Evolutionary conservation across 2,888 invertebrate species (phyloP), one percentile per base, ranked within the genome.

Genomic region (Heliconius charithonia): DNA sequence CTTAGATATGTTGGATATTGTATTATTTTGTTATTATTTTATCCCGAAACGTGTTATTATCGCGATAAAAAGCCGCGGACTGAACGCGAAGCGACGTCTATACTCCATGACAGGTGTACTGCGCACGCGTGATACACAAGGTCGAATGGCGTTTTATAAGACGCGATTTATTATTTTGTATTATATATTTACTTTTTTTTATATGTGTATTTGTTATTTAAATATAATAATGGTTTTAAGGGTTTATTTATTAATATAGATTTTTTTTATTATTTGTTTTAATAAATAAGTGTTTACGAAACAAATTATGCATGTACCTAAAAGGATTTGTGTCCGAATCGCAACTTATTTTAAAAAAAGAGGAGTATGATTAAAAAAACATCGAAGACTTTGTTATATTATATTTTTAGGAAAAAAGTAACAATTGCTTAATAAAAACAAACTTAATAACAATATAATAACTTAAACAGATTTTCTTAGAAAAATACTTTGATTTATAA

Each of bases 51-150:
- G 76, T 82, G 80, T 76, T 75, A 29, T 69, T 76, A 70, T 84
- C 85, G 85, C 88, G 87, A 86, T 88, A 90, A 87, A 87, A 81
- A 83, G 84, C 88, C 89, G 90, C 91, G 89, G 88, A 92, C 92
- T 93, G 78, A 74, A 72, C 62, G 56, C 72, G 62, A 63, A 62
- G 73, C 69, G 29, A 77, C 79, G 87, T 85, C 87, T 87, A 84
- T 87, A 86, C 84, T 83, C 63, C 41, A 81, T 81, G 84, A 84
- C 87, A 87, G 86, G 87, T 87, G 87, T 70, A 70, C 76, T 76
- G 87, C 92, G 90, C 91, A 89, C 89, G 92, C 91, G 90, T 88
- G 83, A 84, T 83, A 82, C 72, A 76, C 92, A 93, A 93, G 92
- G 93, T 92, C 92, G 90, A 70, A 77, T 75, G 37, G 77, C 78